These are phyloP conservation scores for Cavia aperea DNA, from an alignment of 2,113 vertebrate genomes.

Conservation along the genomic window DNA sequence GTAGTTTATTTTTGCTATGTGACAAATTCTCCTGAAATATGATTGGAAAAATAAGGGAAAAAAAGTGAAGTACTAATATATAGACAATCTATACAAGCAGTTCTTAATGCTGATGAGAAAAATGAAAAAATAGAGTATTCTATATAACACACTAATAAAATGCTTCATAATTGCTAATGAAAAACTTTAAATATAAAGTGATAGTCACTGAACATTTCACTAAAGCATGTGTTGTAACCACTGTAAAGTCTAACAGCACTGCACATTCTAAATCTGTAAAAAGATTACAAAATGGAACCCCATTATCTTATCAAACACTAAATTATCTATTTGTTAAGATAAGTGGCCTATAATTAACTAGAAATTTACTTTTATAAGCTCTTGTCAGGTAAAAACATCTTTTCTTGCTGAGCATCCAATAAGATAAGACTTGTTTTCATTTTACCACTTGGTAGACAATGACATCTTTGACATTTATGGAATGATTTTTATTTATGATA, in stretches of 20 bases:
- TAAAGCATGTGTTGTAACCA: neutral
- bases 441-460: neutral
- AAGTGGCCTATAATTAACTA: conserved; percentile 8
- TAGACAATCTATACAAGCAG: neutral
- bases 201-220: neutral
- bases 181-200: conserved; percentile 5
- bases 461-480: neutral
- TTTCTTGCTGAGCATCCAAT: neutral
- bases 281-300: neutral
- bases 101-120: neutral
- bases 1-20: neutral
- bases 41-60: neutral
- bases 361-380: neutral
- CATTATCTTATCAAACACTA: neutral
- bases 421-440: neutral
- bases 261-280: neutral
- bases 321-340: neutral
- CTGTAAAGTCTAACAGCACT: neutral
- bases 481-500: neutral
- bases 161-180: neutral
- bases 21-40: neutral
- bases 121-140: neutral
- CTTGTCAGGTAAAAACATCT: neutral
- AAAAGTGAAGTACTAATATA: neutral
- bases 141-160: neutral